A percentile compares a stretch with the other conserved stretches of the same genome.
phyloP scores from a whole-genome alignment of 1,140 invertebrate genomes.

The Drosophila nasuta region DNA sequence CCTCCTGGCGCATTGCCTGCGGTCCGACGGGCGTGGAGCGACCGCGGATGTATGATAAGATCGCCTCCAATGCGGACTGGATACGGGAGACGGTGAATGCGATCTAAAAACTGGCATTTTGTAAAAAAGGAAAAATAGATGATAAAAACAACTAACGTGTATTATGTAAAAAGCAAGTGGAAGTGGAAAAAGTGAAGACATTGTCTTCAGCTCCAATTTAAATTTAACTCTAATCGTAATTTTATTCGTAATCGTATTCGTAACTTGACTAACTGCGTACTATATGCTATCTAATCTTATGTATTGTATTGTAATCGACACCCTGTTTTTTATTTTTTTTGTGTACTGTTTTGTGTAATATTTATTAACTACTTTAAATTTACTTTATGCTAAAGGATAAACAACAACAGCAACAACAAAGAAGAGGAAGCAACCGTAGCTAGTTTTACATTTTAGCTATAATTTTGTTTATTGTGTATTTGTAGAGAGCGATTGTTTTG shows the following conservation, averaged over 20 bases:
- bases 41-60: conserved; percentile 92
- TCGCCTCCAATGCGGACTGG: conserved; percentile 92
- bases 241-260: conserved; percentile 43
- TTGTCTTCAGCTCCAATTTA: neutral
- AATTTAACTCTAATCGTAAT: conserved; percentile 37
- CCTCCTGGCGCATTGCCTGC: conserved; percentile 93
- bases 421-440: conserved; percentile 44
- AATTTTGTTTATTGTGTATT: conserved; percentile 49
- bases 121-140: conserved; percentile 37
- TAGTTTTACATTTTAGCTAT: conserved; percentile 56
- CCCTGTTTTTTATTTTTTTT: conserved; percentile 38
- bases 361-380: conserved; percentile 75
- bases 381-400: conserved; percentile 47
- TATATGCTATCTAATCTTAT: conserved; percentile 27
- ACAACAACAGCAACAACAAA: conserved; percentile 15
- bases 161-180: conserved; percentile 61
- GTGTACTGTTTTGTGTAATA: conserved; percentile 79
- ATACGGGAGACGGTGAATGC: conserved; percentile 89
- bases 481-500: conserved; percentile 76
- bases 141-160: conserved; percentile 48
- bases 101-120: conserved; percentile 53
- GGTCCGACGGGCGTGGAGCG: conserved; percentile 88
- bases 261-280: conserved; percentile 27
- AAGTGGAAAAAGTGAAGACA: conserved; percentile 8
- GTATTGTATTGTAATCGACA: conserved; percentile 9